Evolutionary conservation across 2,113 vertebrate genomes (phyloP), one percentile per base, ranked within the genome.

Genomic region (Rousettus leschenaultii): DNA sequence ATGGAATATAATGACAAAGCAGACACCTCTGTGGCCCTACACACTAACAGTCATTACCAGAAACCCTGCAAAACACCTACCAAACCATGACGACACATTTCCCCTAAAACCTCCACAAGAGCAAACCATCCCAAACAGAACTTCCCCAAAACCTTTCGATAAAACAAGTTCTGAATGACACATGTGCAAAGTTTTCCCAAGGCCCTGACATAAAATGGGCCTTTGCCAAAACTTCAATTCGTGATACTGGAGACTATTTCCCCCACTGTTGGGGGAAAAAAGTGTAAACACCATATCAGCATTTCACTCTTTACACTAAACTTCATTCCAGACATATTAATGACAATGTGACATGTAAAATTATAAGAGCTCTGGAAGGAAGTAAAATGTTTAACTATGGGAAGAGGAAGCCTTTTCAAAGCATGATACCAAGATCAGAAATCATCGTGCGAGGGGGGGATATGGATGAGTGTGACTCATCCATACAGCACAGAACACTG

Each of bases 1-100:
- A 3, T 13, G n/a, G 26, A 5, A 22, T 6, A 2, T 2, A 40
- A n/a, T 13, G 66, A 16, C 38, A 66, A 7, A 11, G 21, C 4
- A 6, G 9, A 33, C 4, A 6, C 38, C 57, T n/a, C 57, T 1
- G 0, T 18, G 40, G 10, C 43, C 33, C 35, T 53, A 5, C 15
- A 40, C 40, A 40, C 40, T 40, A 33, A 19, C 9, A 55, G 35
- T 30, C 33, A 66, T 38, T 22, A 63, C 86, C 38, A 51, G 84
- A 77, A 95, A 18, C 21, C 24, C 19, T 28, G 26, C 33, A 65
- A 45, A 63, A 79, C 28, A 18, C 66, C 40, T 59, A 53, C 16
- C 85, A 65, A 57, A 14, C n/a, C 61, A 16, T 12, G n/a, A 84
- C 30, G n/a, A 84, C 38, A 48, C 12, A 48, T 43, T 78, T 53